phyloP scores from a whole-genome alignment of 30 jellyfish, hydroid and myxozoan species.

The Turritopsis rubra region DNA sequence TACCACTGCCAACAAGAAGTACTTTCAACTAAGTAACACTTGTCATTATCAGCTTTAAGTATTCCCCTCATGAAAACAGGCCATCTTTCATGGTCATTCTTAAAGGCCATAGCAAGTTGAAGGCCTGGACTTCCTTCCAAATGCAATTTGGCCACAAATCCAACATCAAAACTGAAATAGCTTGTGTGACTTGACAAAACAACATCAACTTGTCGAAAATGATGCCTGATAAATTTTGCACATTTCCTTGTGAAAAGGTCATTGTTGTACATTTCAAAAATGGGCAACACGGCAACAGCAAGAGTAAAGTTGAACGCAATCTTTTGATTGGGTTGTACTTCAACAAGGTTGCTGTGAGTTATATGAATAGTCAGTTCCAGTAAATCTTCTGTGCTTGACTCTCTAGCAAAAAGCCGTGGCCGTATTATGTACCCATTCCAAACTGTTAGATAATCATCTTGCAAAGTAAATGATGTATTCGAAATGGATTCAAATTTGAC shows the following conservation, averaged over 20 bases:
- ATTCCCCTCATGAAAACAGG: neutral
- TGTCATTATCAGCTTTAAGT: neutral
- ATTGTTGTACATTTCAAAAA: neutral
- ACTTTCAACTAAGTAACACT: neutral
- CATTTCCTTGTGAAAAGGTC: neutral
- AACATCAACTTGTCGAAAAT: constrained; percentile 17
- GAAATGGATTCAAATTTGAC: constrained; percentile 2
- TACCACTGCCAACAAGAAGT: constrained; percentile 11
- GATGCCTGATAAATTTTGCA: neutral
- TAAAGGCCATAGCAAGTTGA: constrained; percentile 5
- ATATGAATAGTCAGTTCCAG: neutral
- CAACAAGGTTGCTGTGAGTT: neutral
- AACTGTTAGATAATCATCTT: constrained; percentile 5
- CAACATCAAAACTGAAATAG: constrained; percentile 3
- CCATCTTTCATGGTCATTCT: constrained; percentile 5
- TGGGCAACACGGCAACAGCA: constrained; percentile 1
- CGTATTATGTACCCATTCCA: neutral
- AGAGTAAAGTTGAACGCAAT: neutral
- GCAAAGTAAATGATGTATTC: neutral
- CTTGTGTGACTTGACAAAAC: neutral
- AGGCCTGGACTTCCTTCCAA: neutral
- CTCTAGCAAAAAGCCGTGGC: neutral
- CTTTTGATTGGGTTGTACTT: neutral
- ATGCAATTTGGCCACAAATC: neutral
- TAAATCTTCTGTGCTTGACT: neutral